Conservation (phyloP, 2,888 invertebrate species). For the Catocala fraxini region DNA sequence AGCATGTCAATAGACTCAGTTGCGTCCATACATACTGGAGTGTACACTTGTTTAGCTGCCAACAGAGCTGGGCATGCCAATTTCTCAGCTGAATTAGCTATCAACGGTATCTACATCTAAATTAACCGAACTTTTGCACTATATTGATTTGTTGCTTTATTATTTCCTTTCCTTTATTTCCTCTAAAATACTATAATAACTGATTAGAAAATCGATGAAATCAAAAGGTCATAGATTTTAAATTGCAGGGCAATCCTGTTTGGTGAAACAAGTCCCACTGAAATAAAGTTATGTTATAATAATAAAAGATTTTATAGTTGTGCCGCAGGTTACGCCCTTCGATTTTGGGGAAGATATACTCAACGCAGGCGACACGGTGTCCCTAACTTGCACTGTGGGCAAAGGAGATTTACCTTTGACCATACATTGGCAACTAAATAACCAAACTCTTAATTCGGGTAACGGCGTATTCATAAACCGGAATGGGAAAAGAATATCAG, state of each 20-base stretch:
- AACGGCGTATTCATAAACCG: constrained; percentile 88
- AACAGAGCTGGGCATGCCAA: constrained; percentile 16
- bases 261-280: not conserved
- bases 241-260: not conserved
- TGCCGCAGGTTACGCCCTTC: constrained; percentile 93
- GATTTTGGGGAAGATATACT: constrained; percentile 92
- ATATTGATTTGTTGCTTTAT: constrained; percentile 20
- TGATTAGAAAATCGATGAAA: too few species aligned
- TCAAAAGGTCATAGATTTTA: too few species aligned
- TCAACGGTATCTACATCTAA: constrained; percentile 88
- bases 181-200: not conserved
- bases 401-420: constrained; percentile 91
- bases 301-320: constrained; percentile 83
- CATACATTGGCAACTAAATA: constrained; percentile 91
- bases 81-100: constrained; percentile 87
- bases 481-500: constrained; percentile 89
- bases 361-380: constrained; percentile 92
- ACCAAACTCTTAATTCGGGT: constrained; percentile 79
- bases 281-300: constrained; percentile 19
- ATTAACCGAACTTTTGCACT: not conserved
- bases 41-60: constrained; percentile 73
- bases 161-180: constrained; percentile 23
- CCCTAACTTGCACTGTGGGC: constrained; percentile 90
- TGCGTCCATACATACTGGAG: constrained; percentile 90
- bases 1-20: constrained; percentile 91